A percentile compares a stretch with the other conserved stretches of the same genome.
phyloP scores from a whole-genome alignment of 2,113 vertebrate genomes.

The Gadus chalcogrammus region DNA sequence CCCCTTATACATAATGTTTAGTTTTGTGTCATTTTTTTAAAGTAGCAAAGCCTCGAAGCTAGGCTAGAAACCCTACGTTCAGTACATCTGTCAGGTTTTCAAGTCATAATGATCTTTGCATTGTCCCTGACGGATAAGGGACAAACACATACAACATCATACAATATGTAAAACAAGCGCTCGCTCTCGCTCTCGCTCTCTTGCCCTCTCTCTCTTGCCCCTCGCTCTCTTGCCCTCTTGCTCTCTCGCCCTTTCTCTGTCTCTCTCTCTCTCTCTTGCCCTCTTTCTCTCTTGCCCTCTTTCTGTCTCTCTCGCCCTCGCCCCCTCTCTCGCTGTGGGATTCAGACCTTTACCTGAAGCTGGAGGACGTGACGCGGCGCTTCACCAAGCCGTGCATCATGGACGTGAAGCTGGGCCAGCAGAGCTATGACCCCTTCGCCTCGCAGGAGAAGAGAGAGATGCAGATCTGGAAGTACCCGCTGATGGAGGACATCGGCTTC shows the following conservation, averaged over 20 bases:
- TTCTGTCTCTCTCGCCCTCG: background rate
- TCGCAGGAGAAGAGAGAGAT: constrained; percentile 94
- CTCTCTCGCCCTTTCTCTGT: background rate
- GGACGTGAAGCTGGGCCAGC: constrained; percentile 97
- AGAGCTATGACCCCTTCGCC: constrained; percentile 93
- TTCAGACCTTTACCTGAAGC: constrained; percentile 91
- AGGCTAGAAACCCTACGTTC: too few relatives aligned
- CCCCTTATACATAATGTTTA: too few relatives aligned
- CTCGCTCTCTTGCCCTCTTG: background rate
- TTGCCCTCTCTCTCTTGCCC: too few relatives aligned
- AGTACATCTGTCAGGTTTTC: too few relatives aligned
- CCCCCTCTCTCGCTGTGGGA: background rate
- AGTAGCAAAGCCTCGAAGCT: too few relatives aligned
- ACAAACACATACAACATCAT: too few relatives aligned
- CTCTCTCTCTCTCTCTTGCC: background rate
- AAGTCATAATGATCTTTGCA: too few relatives aligned
- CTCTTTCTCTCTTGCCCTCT: background rate
- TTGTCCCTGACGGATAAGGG: too few relatives aligned
- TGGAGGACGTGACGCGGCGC: constrained; percentile 93
- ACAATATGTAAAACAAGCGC: too few relatives aligned
- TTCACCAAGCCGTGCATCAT: constrained; percentile 96
- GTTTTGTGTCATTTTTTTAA: too few relatives aligned
- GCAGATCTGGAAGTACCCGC: constrained; percentile 93
- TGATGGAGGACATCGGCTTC: constrained; percentile 99
- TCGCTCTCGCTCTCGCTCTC: too few relatives aligned